Evolutionary conservation across 37 sponge, comb jelly and placozoan species (phyloP), one percentile per base, ranked within the genome.

Genomic region (Aphrocallistes beatrix): DNA sequence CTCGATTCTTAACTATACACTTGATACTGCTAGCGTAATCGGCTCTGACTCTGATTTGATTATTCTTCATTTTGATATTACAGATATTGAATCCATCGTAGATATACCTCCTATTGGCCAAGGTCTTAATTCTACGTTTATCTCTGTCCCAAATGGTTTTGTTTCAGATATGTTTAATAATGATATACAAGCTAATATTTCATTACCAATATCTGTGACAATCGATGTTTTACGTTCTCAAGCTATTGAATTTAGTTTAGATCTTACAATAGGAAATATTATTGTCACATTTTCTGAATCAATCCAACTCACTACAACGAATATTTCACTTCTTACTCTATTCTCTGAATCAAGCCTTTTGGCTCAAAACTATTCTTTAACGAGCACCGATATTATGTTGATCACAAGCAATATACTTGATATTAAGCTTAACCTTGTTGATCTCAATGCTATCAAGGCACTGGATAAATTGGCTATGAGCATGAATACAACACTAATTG

Each of bases 371-470:
- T 90, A 85, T 85, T 89, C 91, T 0, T 88, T 94, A 23, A 94
- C 94, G 38, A 89, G 92, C 45, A 92, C 91, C 36, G 81, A 81
- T 37, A 25, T 84, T 47, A 87, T 86, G n/a, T 47, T 37, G 0
- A 30, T 37, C 40, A 39, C 40, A 16, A 51, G 89, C 13, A 88
- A 92, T 69, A 47, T 86, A 1, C 69, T 94, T 39, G 84, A 81
- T 30, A 86, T 91, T 32, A 19, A 13, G n/a, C 75, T 60, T 25
- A 87, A 86, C 36, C 3, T 87, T 36, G 32, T 37, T 0, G 93
- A 95, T 84, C 69, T 91, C 51, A 92, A 95, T 85, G 87, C 87
- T 13, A 45, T 95, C 36, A 95, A 95, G 38, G 91, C 90, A 38
- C 37, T 81, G 1, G 89, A 87, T 38, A 38, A 84, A 34, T 83